Base-by-base conservation (phyloP, 2,888 invertebrate species). In the Mimachlamys varia region DNA sequence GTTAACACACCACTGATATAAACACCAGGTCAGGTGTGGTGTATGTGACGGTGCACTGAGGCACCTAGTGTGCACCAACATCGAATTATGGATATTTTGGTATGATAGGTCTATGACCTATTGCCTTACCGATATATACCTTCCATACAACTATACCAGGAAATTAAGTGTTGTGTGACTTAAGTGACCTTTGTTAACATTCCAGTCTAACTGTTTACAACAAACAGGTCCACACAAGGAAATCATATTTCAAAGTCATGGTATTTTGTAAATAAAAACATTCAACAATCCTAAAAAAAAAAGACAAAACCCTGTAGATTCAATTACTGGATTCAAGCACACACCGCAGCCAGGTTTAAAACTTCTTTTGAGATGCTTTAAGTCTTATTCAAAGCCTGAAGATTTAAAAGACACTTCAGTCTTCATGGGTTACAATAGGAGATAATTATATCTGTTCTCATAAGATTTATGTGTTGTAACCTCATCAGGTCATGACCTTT, bases 251-350 rank as follows among this genome's bases (percentile, higher is more conserved):
- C 7, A n/a, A n/a, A 62, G 22, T 62, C 62, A 62, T 22, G n/a
- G 17, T 62, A 62, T 62, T 62, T 62, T 62, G 62, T 62, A 62
- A 62, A n/a, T n/a, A n/a, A n/a, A n/a, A n/a, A n/a, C n/a, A n/a
- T n/a, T n/a, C n/a, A n/a, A 62, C n/a, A 62, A 62, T 53, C 53
- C 53, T 22, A 62, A 62, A 22, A 62, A 62, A 62, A 62, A 22
- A n/a, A n/a, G 17, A 62, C 62, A 62, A 62, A 62, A n/a, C 19
- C 62, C n/a, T 22, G 22, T 62, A 62, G 62, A 22, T 62, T 76
- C 27, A 10, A 4, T 76, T 76, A 76, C 76, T 76, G 27, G 10
- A 13, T 76, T 76, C 27, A 7, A 76, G 33, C 76, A 76, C 76
- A 33, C 27, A 10, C 22, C 7, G n/a, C 3, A 22, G 7, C 22